Percentiles rank a stretch among this genome's conserved stretches.
phyloP scores from a whole-genome alignment of 2,888 invertebrate species.

The Monopis laevigella region DNA sequence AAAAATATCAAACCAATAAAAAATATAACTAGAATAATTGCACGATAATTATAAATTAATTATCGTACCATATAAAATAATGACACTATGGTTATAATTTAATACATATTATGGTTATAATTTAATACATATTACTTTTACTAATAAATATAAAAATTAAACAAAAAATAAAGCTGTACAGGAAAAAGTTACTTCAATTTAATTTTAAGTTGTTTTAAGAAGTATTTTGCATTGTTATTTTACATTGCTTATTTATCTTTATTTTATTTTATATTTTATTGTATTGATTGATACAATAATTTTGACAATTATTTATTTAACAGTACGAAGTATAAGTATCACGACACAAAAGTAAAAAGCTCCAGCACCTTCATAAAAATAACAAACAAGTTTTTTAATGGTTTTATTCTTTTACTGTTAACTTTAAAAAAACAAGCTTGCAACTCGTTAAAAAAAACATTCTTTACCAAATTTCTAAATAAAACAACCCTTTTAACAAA shows the following conservation, averaged over 20 bases:
- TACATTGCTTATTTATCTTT: background rate
- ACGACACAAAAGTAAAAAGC: too few relatives aligned
- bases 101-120: background rate
- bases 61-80: background rate
- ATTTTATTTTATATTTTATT: too few relatives aligned
- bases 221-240: background rate
- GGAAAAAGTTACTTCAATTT: slow-evolving; percentile 3
- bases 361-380: background rate
- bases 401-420: slow-evolving; percentile 12
- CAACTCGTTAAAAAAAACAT: slow-evolving; percentile 21
- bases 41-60: background rate
- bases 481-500: slow-evolving; percentile 1
- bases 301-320: too few relatives aligned
- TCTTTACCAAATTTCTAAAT: background rate
- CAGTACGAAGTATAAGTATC: too few relatives aligned
- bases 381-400: background rate
- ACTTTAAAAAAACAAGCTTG: slow-evolving; percentile 23
- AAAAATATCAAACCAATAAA: background rate
- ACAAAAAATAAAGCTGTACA: slow-evolving; percentile 3
- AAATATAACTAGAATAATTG: background rate
- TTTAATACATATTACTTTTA: background rate
- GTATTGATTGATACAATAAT: too few relatives aligned
- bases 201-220: slow-evolving; percentile 15
- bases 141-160: background rate
- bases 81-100: background rate